Percentiles rank a stretch among this genome's conserved stretches.
These are phyloP conservation scores for Andrena praecox DNA, from an alignment of 2,888 invertebrate genomes.

Conservation along the genomic window DNA sequence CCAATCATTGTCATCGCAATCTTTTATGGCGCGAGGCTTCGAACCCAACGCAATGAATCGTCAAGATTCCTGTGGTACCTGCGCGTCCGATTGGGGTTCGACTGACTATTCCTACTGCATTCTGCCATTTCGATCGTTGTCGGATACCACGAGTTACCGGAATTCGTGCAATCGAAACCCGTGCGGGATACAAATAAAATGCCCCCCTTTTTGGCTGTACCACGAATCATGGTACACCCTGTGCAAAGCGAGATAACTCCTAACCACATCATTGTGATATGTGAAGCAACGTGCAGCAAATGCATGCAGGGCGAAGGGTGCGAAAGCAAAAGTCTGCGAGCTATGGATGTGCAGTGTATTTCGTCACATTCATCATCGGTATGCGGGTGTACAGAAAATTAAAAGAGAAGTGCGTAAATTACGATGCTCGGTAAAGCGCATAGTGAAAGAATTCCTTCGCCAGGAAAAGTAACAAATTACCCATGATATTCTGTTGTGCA, in stretches of 20 bases:
- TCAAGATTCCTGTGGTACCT: not conserved
- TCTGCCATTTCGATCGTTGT: no score
- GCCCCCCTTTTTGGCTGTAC: not conserved
- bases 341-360: conserved; percentile 34
- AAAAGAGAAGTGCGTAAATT: conserved; percentile 6
- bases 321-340: conserved; percentile 24
- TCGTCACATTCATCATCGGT: conserved; percentile 26
- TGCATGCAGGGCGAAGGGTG: not conserved
- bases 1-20: not conserved
- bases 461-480: conserved; percentile 72
- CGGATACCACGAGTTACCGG: no score
- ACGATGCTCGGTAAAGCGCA: conserved; percentile 14
- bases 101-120: not conserved
- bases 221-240: not conserved
- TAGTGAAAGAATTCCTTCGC: conserved; percentile 32
- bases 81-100: no score
- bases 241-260: not conserved
- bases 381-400: conserved; percentile 8
- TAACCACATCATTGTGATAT: no score
- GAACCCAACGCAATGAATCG: not conserved
- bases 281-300: not conserved
- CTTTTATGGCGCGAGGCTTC: not conserved
- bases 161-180: no score
- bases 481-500: conserved; percentile 81
- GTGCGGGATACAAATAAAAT: no score